phyloP scores from a whole-genome alignment of 2,797 vertebrate genomes.

The Holocentrus rufus region DNA sequence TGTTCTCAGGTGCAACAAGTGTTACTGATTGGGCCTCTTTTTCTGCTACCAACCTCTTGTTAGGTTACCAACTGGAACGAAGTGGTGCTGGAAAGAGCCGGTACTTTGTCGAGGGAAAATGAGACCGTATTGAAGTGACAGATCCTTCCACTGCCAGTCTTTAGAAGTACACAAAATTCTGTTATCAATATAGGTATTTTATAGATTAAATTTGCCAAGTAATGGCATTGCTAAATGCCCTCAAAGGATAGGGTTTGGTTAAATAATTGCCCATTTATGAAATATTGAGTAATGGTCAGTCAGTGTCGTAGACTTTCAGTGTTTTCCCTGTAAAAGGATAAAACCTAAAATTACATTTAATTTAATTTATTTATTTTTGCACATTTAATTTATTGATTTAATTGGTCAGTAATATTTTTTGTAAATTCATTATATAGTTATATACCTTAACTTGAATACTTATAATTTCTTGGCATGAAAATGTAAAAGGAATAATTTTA shows the following conservation, averaged over 20 bases:
- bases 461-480: no score
- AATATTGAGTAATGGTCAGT: no score
- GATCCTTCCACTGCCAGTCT: slow-evolving; percentile 42
- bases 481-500: no score
- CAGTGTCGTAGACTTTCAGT: no score
- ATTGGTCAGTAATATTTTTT: no score
- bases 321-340: no score
- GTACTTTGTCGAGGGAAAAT: slow-evolving; percentile 67
- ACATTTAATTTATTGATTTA: no score
- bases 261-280: no score
- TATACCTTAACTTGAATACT: no score
- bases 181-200: slow-evolving; percentile 22
- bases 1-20: slow-evolving; percentile 83
- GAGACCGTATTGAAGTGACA: slow-evolving; percentile 56
- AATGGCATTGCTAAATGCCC: background rate
- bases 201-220: background rate
- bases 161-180: slow-evolving; percentile 33
- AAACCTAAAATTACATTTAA: no score
- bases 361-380: no score
- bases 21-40: slow-evolving; percentile 78
- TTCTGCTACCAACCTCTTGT: slow-evolving; percentile 75
- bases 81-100: slow-evolving; percentile 66
- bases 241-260: background rate
- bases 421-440: no score
- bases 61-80: slow-evolving; percentile 77